Evolutionary conservation across 1,140 invertebrate genomes (phyloP).

Genomic region (Bicyclus anynana): DNA sequence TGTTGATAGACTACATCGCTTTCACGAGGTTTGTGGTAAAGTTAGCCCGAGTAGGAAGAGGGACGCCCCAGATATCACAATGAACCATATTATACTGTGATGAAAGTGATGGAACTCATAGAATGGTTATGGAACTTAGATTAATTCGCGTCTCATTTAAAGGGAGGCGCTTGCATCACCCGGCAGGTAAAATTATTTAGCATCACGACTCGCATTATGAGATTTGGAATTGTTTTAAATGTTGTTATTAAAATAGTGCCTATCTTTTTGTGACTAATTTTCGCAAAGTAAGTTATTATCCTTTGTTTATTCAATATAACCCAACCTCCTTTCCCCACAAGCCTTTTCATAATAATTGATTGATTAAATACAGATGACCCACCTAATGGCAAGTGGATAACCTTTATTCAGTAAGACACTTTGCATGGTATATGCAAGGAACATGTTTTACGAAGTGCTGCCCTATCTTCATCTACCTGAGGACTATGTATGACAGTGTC

Average conservation of each 20-base stretch:
- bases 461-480: no score
- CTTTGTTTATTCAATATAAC: no score
- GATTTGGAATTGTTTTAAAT: slow-evolving; percentile 6
- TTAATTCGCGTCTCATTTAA: slow-evolving; percentile 29
- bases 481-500: no score
- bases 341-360: no score
- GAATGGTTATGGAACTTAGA: slow-evolving; percentile 24
- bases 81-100: slow-evolving; percentile 32
- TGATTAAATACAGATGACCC: no score
- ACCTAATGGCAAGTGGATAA: no score
- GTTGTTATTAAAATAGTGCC: slow-evolving; percentile 4
- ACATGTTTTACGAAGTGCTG: no score
- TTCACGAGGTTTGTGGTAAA: slow-evolving; percentile 53
- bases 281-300: no score
- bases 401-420: no score
- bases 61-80: slow-evolving; percentile 33
- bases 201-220: slow-evolving; percentile 28
- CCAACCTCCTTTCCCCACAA: no score
- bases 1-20: slow-evolving; percentile 27
- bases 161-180: slow-evolving; percentile 26
- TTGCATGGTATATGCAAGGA: no score
- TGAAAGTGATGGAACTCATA: slow-evolving; percentile 25
- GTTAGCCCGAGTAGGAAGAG: slow-evolving; percentile 54
- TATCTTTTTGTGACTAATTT: not conserved
- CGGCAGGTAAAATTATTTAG: slow-evolving; percentile 21